Evolutionary conservation across 2,797 vertebrate genomes (phyloP).

Genomic region (Bradypodion pumilum): DNA sequence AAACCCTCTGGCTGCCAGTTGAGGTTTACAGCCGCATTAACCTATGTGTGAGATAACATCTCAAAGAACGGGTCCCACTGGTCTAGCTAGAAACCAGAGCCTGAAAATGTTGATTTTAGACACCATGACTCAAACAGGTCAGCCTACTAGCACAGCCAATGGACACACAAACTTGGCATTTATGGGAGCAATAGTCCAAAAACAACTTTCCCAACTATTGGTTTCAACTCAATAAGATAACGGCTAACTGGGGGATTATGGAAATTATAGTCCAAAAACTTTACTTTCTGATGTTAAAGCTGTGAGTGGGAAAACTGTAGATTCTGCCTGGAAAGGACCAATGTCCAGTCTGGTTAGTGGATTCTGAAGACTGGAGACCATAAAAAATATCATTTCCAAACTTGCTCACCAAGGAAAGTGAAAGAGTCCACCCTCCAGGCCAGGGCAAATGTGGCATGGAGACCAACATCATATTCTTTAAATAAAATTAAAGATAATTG

Average conservation of each 20-base stretch:
- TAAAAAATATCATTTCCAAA: no score
- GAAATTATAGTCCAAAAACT: no score
- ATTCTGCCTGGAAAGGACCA: neutral
- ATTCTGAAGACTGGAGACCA: no score
- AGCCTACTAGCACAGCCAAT: no score
- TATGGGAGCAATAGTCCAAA: neutral
- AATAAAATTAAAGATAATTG: slow-evolving; percentile 30
- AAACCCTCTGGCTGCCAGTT: slow-evolving; percentile 48
- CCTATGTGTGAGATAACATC: slow-evolving; percentile 10
- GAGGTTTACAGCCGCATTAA: slow-evolving; percentile 42
- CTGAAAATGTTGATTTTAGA: neutral
- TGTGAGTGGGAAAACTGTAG: neutral
- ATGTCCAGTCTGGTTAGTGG: no score
- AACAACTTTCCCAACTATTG: neutral
- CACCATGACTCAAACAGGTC: neutral
- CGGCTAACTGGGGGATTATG: no score
- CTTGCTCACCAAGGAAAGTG: slow-evolving; percentile 24
- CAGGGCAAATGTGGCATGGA: neutral
- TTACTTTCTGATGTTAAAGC: no score
- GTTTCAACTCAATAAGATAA: neutral
- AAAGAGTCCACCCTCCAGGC: slow-evolving; percentile 3
- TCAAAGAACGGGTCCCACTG: slow-evolving; percentile 14
- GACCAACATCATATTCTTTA: slow-evolving; percentile 45
- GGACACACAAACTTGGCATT: neutral
- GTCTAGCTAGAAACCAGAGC: neutral